Evolutionary conservation across 2,113 vertebrate genomes (phyloP).

Genomic region (Calypte anna): DNA sequence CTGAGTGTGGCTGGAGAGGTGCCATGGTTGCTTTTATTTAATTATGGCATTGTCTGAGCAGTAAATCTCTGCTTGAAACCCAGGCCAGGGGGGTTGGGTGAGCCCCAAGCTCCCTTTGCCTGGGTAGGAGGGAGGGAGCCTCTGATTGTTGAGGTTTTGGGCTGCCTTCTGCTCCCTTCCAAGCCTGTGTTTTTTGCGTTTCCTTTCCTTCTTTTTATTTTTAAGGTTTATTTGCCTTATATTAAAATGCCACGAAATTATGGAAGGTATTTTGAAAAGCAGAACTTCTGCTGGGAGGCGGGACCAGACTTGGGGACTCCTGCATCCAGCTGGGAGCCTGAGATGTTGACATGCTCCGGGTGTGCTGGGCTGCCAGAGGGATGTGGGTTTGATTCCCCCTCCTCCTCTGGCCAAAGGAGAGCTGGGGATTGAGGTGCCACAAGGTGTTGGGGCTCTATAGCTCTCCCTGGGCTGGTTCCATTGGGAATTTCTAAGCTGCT

Average conservation of each 20-base stretch:
- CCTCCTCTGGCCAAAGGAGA: accelerated
- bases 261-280: neutral
- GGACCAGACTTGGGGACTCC: neutral
- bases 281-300: neutral
- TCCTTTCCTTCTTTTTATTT: neutral
- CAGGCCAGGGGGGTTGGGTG: neutral
- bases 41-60: neutral
- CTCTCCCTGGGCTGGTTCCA: neutral
- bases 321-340: neutral
- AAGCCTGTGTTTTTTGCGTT: neutral
- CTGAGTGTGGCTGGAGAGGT: neutral
- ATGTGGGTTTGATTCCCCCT: neutral
- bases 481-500: neutral
- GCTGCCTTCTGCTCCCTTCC: neutral
- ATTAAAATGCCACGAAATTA: constrained; percentile 6
- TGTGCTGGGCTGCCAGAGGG: neutral
- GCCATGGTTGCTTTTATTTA: neutral
- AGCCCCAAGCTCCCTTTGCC: neutral
- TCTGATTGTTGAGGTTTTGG: neutral
- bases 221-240: neutral
- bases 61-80: neutral
- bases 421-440: accelerated
- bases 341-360: accelerated
- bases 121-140: neutral
- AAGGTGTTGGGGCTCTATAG: neutral